phyloP scores from a whole-genome alignment of 2,888 invertebrate species.

The Acrobasis repandana region DNA sequence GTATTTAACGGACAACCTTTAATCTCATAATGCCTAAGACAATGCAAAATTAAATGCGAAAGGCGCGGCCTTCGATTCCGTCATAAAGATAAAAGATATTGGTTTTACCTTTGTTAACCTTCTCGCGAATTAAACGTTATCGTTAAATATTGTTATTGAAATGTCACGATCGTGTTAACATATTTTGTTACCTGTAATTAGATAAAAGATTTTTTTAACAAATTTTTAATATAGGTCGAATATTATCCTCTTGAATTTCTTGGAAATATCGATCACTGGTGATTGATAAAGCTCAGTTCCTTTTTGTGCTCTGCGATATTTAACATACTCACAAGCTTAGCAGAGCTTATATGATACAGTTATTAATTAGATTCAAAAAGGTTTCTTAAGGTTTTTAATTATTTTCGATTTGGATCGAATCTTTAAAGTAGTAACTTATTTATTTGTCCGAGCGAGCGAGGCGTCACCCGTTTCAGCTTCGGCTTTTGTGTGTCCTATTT shows the following conservation, averaged over 20 bases:
- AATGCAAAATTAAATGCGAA: constrained; percentile 33
- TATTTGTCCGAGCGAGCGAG: no score
- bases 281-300: no score
- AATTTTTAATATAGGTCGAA: neutral
- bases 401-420: no score
- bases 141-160: constrained; percentile 29
- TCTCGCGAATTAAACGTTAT: constrained; percentile 43
- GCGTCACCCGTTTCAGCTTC: no score
- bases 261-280: no score
- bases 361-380: no score
- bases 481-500: no score
- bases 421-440: no score
- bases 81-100: constrained; percentile 42
- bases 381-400: no score
- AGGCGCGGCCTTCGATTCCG: constrained; percentile 41
- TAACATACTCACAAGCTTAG: no score
- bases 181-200: constrained; percentile 19
- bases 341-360: no score
- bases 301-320: no score
- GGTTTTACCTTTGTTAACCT: constrained; percentile 43
- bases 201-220: neutral
- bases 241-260: neutral
- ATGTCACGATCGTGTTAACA: constrained; percentile 25
- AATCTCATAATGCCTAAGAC: neutral
- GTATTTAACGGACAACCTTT: neutral